Evolutionary conservation across 2,888 invertebrate species (phyloP), one percentile per base, ranked within the genome.

Genomic region (Agrochola lychnidis): DNA sequence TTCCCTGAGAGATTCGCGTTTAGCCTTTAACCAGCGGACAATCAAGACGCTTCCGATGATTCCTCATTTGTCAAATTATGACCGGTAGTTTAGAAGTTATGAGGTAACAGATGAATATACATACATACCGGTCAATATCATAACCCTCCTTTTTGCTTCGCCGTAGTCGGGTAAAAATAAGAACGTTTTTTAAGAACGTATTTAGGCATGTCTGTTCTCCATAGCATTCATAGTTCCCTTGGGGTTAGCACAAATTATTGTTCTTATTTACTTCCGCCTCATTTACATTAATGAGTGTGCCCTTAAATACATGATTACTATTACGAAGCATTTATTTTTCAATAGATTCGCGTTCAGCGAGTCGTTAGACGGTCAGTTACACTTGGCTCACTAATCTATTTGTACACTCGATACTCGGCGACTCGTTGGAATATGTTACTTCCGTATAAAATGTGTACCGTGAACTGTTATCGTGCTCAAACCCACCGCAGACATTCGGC

Each of bases 401-500:
- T 77, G 82, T 72, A 61, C 42, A 61, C 64, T 61, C 68, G 68
- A 73, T 62, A 75, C 30, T 36, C 70, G 45, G 48, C 36, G 25
- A 68, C 74, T 76, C 25, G 64, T 66, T 72, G 40, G 67, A 73
- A 70, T 62, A 36, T 72, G 66, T 75, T 63, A 80, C 87, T 84
- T 87, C 84, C 87, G 85, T 79, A 75, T 73, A 64, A 36, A 61
- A 83, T 75, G 85, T 73, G 70, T 84, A 73, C 56, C 87, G 59
- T 71, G 83, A 86, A 87, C 68, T 83, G 87, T 63, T 84, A 83
- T 74, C 73, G 83, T 84, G 69, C 87, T 66, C 73, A 63, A 73
- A 73, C 69, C 59, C 62, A 59, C 63, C 36, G 68, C 79, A 86
- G 80, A 83, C 87, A 83, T 72, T 70, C 70, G 69, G 68, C 79